A percentile compares a stretch with the other conserved stretches of the same genome.
Evolutionary conservation across 2,888 invertebrate genomes (phyloP).

Genomic region (Sycophila texana): DNA sequence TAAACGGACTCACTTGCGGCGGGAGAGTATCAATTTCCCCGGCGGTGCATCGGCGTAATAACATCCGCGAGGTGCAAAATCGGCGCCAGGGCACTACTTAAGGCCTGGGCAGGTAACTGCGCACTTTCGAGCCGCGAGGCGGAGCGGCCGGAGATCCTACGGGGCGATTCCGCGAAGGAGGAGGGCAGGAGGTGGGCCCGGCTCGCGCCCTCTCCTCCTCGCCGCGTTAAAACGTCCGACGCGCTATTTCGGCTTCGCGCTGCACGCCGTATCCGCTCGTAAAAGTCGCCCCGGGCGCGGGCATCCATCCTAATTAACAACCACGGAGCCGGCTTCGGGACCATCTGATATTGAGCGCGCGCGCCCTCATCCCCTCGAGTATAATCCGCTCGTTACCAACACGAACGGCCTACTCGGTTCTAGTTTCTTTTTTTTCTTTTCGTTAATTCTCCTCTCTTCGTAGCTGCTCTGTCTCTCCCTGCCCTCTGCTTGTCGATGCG

Average conservation of each 20-base stretch:
- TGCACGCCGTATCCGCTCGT: conserved; percentile 69
- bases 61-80: too few relatives aligned
- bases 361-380: conserved; percentile 59
- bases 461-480: background rate
- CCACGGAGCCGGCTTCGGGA: conserved; percentile 71
- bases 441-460: conserved; percentile 18
- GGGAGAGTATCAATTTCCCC: background rate
- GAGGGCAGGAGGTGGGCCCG: conserved; percentile 51
- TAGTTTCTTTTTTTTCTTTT: conserved; percentile 17
- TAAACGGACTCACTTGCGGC: background rate
- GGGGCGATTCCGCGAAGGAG: conserved; percentile 67
- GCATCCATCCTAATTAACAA: conserved; percentile 76
- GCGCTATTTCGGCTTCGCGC: conserved; percentile 71
- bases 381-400: conserved; percentile 74
- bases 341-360: conserved; percentile 71
- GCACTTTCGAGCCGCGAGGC: conserved; percentile 44
- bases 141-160: conserved; percentile 65
- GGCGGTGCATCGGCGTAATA: background rate
- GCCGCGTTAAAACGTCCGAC: conserved; percentile 65
- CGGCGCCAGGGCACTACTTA: too few relatives aligned
- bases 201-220: conserved; percentile 7
- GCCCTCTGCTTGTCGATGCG: background rate
- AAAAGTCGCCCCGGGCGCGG: conserved; percentile 74
- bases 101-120: conserved; percentile 16
- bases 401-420: conserved; percentile 65